These are phyloP conservation scores for Hydrochoerus hydrochaeris DNA, from an alignment of 2,113 vertebrate genomes.

Conservation along the genomic window DNA sequence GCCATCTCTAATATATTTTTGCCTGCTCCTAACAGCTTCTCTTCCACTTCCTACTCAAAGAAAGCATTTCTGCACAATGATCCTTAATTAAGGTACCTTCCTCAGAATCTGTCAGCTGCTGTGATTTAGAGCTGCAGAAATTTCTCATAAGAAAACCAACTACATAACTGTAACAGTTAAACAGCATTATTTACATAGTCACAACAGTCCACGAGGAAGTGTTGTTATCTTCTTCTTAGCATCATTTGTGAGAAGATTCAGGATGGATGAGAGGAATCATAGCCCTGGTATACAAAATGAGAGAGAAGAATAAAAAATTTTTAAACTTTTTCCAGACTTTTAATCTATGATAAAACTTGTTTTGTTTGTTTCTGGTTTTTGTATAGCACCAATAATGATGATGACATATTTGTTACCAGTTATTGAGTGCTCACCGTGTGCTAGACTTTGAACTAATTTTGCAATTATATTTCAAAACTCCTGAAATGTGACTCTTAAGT, in stretches of 20 bases:
- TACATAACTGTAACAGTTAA: slow-evolving; percentile 50
- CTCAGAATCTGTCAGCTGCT: slow-evolving; percentile 59
- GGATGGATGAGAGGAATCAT: background rate
- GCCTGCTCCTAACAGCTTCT: slow-evolving; percentile 43
- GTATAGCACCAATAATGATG: background rate
- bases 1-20: slow-evolving; percentile 45
- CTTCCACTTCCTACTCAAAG: background rate
- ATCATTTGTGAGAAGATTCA: slow-evolving; percentile 20
- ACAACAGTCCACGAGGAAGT: slow-evolving; percentile 37
- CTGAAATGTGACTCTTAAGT: background rate
- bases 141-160: slow-evolving; percentile 43
- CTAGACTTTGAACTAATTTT: background rate
- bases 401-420: background rate
- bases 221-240: background rate
- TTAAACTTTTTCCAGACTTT: slow-evolving; percentile 28
- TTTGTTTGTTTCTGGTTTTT: background rate
- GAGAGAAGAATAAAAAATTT: background rate
- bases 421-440: background rate
- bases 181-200: slow-evolving; percentile 39
- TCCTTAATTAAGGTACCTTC: slow-evolving; percentile 69
- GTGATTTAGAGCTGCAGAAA: slow-evolving; percentile 35
- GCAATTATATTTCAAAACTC: background rate
- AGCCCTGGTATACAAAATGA: background rate
- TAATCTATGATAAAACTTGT: background rate
- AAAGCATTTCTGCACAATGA: slow-evolving; percentile 64